These are phyloP conservation scores for Grammomys surdaster DNA, from an alignment of 2,113 vertebrate species.

Conservation along the genomic window DNA sequence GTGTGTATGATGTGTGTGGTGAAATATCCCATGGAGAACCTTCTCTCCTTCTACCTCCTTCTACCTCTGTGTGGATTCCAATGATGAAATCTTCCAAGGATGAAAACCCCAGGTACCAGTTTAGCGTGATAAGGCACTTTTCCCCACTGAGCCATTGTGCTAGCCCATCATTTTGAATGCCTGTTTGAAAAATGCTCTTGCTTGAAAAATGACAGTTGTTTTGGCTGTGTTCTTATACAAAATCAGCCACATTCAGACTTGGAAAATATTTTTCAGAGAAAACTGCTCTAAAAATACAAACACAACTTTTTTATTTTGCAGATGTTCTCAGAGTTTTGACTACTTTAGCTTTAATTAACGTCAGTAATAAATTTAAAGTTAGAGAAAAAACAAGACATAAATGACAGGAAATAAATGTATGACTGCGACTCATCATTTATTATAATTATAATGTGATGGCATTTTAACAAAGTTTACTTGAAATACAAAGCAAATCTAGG, in stretches of 20 bases:
- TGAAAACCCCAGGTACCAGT: no score
- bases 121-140: background rate
- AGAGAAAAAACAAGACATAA: constrained; percentile 52
- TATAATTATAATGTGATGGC: constrained; percentile 14
- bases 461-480: constrained; percentile 62
- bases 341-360: constrained; percentile 76
- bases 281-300: constrained; percentile 68
- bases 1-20: background rate
- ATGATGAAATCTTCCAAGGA: background rate
- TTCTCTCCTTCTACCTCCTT: background rate
- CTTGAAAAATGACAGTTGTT: constrained; percentile 36
- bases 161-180: background rate
- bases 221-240: constrained; percentile 12
- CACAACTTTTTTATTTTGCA: constrained; percentile 48
- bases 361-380: constrained; percentile 66
- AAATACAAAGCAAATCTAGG: constrained; percentile 51
- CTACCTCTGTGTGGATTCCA: background rate
- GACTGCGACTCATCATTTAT: constrained; percentile 56
- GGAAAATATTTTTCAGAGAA: constrained; percentile 56
- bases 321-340: constrained; percentile 46
- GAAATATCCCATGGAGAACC: no score
- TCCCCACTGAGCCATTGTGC: background rate
- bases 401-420: constrained; percentile 59
- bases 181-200: background rate
- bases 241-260: constrained; percentile 34